phyloP scores from a whole-genome alignment of 2,797 vertebrate species.

The Corythornis leucogaster region DNA sequence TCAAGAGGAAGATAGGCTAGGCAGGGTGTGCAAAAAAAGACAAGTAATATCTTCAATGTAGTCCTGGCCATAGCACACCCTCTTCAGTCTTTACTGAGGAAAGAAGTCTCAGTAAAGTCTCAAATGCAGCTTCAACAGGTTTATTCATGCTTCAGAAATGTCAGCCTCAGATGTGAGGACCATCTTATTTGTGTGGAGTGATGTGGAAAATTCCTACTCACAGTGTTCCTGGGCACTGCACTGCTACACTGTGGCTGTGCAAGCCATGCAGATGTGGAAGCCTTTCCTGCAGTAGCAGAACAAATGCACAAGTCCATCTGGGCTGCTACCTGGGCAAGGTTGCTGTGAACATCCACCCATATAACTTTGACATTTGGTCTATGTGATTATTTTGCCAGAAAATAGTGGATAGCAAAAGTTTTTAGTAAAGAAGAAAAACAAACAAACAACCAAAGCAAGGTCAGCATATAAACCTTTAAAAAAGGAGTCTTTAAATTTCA shows the following conservation, averaged over 20 bases:
- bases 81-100: neutral
- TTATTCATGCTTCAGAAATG: neutral
- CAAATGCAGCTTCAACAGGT: neutral
- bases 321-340: neutral
- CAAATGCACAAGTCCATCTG: neutral
- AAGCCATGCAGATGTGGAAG: neutral
- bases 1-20: neutral
- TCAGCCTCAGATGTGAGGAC: neutral
- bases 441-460: no score
- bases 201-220: neutral
- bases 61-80: neutral
- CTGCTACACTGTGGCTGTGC: neutral
- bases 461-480: neutral
- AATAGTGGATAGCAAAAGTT: neutral
- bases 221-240: rapidly evolving
- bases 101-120: neutral
- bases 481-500: neutral
- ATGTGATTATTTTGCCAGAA: neutral
- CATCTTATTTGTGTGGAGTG: neutral
- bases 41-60: neutral
- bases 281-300: neutral
- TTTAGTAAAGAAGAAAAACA: neutral
- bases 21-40: neutral
- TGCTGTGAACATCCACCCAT: rapidly evolving
- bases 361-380: neutral